A percentile compares a stretch with the other conserved stretches of the same genome.
phyloP scores from a whole-genome alignment of 2,888 invertebrate species.

The Drosophila flavopinicola region DNA sequence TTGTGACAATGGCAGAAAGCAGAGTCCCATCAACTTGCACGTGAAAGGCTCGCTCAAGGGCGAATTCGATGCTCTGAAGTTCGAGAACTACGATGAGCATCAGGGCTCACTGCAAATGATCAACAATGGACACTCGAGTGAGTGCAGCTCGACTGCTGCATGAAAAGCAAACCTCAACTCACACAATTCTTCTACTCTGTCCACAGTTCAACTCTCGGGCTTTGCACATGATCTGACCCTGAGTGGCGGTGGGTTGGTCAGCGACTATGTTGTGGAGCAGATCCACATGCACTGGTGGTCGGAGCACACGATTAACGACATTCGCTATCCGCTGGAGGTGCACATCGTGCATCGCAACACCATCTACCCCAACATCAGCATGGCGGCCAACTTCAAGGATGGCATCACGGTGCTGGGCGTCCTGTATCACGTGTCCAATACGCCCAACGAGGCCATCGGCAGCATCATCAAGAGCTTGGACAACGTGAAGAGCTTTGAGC shows the following conservation, averaged over 20 bases:
- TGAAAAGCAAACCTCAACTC: background rate
- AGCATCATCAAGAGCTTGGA: conserved; percentile 77
- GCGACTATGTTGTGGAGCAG: conserved; percentile 88
- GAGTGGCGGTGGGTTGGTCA: conserved; percentile 85
- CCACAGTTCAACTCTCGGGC: conserved; percentile 76
- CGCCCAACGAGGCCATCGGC: conserved; percentile 75
- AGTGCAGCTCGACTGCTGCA: background rate
- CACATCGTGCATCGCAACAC: conserved; percentile 88
- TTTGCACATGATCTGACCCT: conserved; percentile 79
- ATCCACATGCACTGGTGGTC: conserved; percentile 94
- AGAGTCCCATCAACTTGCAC: conserved; percentile 92
- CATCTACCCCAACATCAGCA: conserved; percentile 84
- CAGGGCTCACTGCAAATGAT: conserved; percentile 74
- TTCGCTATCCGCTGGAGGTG: conserved; percentile 87
- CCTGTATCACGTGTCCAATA: conserved; percentile 86
- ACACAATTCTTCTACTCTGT: background rate
- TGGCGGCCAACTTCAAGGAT: conserved; percentile 85
- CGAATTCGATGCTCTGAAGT: conserved; percentile 73
- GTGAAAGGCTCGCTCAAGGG: conserved; percentile 85
- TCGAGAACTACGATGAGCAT: conserved; percentile 78
- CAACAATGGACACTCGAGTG: conserved; percentile 84
- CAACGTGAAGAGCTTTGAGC: conserved; percentile 68
- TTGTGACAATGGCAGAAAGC: conserved; percentile 87
- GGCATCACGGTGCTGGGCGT: conserved; percentile 88
- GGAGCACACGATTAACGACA: conserved; percentile 90